Evolutionary conservation across 1,140 invertebrate species (phyloP), one percentile per base, ranked within the genome.

Genomic region (Euschistus heros): DNA sequence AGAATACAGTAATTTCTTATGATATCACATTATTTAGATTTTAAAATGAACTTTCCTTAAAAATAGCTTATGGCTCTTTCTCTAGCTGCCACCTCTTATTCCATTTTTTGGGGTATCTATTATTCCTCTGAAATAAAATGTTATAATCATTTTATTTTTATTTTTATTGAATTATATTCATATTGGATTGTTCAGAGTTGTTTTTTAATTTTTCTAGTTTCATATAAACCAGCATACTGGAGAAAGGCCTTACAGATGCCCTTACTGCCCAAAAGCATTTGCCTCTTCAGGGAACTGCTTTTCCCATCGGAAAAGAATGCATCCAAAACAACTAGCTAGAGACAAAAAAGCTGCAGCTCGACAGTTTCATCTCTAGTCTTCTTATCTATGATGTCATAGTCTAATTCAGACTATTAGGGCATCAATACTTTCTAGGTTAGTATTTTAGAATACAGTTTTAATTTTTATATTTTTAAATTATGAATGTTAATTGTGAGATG

Each of bases 161-260:
- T 64, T 62, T 57, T 42, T 67, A 60, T 33, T 57, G 55, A n/a
- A 47, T 50, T 26, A n/a, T n/a, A n/a, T n/a, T n/a, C n/a, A n/a
- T n/a, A n/a, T n/a, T n/a, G n/a, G n/a, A n/a, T n/a, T n/a, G n/a
- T n/a, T n/a, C n/a, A n/a, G n/a, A 69, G 64, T 77, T n/a, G n/a
- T n/a, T n/a, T n/a, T n/a, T n/a, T n/a, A n/a, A n/a, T 74, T 73
- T 73, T 72, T 74, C 18, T 73, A 84, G 80, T 87, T 88, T 74
- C 86, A 88, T 73, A 84, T 86, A 69, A 87, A 88, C 73, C 85
- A 87, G 71, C 88, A 92, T 73, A 91, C 87, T 20, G 89, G 88
- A 50, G 86, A 84, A 20, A 81, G 86, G 67, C 88, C 88, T 8
- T 90, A 90, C 75, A 82, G 86, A 72, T 92, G 90, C 78, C 82